Percentiles rank a stretch among this genome's conserved stretches.
phyloP scores from a whole-genome alignment of 2,113 vertebrate genomes.

The Mugil cephalus region DNA sequence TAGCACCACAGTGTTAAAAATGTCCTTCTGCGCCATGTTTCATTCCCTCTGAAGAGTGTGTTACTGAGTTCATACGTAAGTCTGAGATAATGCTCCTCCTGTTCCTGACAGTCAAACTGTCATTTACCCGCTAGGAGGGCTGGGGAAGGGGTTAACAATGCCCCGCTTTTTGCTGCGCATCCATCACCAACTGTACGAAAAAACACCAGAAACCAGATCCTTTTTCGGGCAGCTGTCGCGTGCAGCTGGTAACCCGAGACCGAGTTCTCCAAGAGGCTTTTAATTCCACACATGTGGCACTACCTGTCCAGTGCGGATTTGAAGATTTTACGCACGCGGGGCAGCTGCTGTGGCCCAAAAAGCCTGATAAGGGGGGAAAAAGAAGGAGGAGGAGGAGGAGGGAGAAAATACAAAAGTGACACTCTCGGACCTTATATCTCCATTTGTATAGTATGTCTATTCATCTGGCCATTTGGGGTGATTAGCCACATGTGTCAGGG shows the following conservation, averaged over 20 bases:
- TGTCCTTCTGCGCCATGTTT: not conserved
- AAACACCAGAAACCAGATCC: slow-evolving; percentile 80
- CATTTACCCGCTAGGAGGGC: slow-evolving; percentile 59
- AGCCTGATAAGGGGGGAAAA: slow-evolving; percentile 38
- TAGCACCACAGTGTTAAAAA: not conserved
- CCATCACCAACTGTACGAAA: slow-evolving; percentile 81
- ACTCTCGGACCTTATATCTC: slow-evolving; percentile 29
- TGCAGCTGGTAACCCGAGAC: slow-evolving; percentile 83
- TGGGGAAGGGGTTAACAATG: slow-evolving; percentile 58
- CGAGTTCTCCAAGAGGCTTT: slow-evolving; percentile 57
- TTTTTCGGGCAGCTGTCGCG: slow-evolving; percentile 84
- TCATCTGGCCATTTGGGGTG: slow-evolving; percentile 48
- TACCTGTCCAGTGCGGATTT: slow-evolving; percentile 84
- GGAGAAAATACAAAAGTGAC: slow-evolving; percentile 36
- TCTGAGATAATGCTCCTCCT: slow-evolving; percentile 73
- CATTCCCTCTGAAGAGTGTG: slow-evolving; percentile 4
- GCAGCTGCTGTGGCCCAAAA: slow-evolving; percentile 78
- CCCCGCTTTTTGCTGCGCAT: slow-evolving; percentile 70
- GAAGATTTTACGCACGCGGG: slow-evolving; percentile 77
- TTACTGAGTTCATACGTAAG: slow-evolving; percentile 55
- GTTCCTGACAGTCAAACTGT: slow-evolving; percentile 79
- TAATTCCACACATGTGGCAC: slow-evolving; percentile 83
- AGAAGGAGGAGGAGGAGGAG: not conserved
- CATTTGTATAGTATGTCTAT: slow-evolving; percentile 26
- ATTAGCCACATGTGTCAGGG: slow-evolving; percentile 74